A percentile compares a stretch with the other conserved stretches of the same genome.
Conservation (phyloP, 2,113 vertebrate genomes). For the Lathamus discolor region DNA sequence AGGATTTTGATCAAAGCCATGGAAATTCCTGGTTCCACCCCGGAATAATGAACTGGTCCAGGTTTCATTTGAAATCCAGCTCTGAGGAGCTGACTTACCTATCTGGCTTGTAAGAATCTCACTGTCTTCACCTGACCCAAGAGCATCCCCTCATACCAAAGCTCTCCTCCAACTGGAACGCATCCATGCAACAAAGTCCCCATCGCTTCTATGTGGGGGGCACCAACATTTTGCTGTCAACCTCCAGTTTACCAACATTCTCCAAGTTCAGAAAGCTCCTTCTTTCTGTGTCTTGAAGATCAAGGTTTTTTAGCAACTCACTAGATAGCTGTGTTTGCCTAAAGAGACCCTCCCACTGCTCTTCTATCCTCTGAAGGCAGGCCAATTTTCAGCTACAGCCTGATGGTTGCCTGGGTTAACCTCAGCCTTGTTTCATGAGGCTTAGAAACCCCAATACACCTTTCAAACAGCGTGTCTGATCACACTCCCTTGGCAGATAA, state of each 20-base stretch:
- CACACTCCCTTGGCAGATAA: slow-evolving; percentile 32
- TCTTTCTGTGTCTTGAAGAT: slow-evolving; percentile 43
- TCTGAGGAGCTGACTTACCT: slow-evolving; percentile 41
- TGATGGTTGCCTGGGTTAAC: slow-evolving; percentile 57
- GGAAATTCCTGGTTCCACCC: slow-evolving; percentile 64
- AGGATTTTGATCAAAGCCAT: slow-evolving; percentile 62
- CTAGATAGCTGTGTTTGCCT: slow-evolving; percentile 34
- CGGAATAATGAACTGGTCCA: not conserved
- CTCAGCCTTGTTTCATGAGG: slow-evolving; percentile 49
- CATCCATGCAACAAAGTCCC: not conserved
- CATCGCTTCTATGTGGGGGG: not conserved
- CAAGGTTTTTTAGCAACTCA: slow-evolving; percentile 47
- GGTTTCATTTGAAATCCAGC: slow-evolving; percentile 30
- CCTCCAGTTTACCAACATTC: slow-evolving; percentile 1
- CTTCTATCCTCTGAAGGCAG: slow-evolving; percentile 53
- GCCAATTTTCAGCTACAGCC: slow-evolving; percentile 47
- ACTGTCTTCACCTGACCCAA: not conserved
- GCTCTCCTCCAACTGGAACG: not conserved
- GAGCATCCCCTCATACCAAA: not conserved
- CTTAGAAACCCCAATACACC: slow-evolving; percentile 17
- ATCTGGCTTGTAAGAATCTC: slow-evolving; percentile 31
- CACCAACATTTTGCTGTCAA: not conserved
- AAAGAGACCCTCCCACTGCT: slow-evolving; percentile 61
- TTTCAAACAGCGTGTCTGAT: slow-evolving; percentile 21
- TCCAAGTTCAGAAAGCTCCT: slow-evolving; percentile 35